Base-by-base conservation (phyloP, 2,113 vertebrate genomes). In the Nestor notabilis region DNA sequence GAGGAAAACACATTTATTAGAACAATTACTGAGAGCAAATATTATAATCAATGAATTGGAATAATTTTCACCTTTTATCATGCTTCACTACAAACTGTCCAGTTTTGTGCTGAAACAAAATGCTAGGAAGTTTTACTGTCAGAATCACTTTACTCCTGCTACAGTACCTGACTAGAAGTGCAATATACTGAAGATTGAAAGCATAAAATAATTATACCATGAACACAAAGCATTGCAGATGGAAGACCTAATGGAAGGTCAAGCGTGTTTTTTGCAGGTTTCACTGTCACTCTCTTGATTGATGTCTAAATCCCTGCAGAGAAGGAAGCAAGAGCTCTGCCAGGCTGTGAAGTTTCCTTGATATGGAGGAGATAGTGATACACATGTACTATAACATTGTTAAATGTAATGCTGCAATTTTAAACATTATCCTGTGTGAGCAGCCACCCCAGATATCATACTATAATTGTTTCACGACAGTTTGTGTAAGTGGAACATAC, bases 1-100 rank as follows among this genome's bases (percentile, higher is more conserved):
- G 65, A 95, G 37, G 17, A 76, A 96, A 91, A 96, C 53, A 93
- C 41, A 90, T 63, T 47, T 89, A 79, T 97, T 90, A 95, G 76
- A 91, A 78, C 31, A 85, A 91, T 75, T 85, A 84, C 50, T 39
- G 15, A 69, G 21, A 53, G 35, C 12, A 87, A 85, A 76, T 31
- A 65, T 44, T 44, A 72, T 14, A 61, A 82, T 27, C 69, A 90
- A 71, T 65, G 18, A 80, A 60, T 23, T 87, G 44, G 33, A 90
- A 20, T 68, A 27, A 83, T 89, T 95, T 70, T 63, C 64, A 81
- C 37, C 39, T 94, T 92, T 64, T 17, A 65, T 78, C 28, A 69
- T 1, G 5, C 56, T 74, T 94, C 41, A n/a, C 17, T n/a, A 71
- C 24, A 44, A 79, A 78, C 47, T 35, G 33, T 44, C 20, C 71